Conservation (phyloP, 2,888 invertebrate genomes). For the Pristionchus mayeri region DNA sequence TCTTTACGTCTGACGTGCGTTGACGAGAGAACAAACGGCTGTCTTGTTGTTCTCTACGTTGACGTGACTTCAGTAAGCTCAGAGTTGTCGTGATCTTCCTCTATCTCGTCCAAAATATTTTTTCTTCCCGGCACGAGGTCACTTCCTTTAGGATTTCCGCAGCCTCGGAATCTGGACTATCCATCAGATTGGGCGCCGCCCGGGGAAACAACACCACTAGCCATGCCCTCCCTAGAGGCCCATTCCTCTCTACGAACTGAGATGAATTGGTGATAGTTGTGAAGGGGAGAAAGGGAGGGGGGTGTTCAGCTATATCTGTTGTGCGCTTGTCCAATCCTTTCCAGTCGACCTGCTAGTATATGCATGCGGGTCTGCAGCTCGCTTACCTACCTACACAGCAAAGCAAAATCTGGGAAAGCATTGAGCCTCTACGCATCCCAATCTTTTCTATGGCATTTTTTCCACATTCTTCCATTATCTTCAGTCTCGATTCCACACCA, state of each 20-base stretch:
- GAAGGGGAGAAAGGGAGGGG: not conserved
- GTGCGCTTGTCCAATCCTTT: too few relatives aligned
- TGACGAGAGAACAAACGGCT: not conserved
- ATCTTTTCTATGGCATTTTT: too few relatives aligned
- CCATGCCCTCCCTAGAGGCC: not conserved
- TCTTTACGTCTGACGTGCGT: not conserved
- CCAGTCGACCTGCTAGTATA: too few relatives aligned
- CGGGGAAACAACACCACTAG: not conserved
- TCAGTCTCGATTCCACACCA: not conserved
- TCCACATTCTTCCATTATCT: too few relatives aligned
- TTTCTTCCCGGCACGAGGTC: not conserved
- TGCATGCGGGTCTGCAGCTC: too few relatives aligned
- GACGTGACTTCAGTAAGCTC: not conserved
- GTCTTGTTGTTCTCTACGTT: not conserved
- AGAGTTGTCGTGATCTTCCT: not conserved
- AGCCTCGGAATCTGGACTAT: not conserved
- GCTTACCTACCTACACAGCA: too few relatives aligned
- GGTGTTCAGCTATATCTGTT: too few relatives aligned
- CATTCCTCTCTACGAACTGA: not conserved
- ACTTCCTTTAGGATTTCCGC: not conserved
- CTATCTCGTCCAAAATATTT: not conserved
- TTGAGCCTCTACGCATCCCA: too few relatives aligned
- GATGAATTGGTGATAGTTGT: conserved; percentile 32
- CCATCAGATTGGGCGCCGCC: not conserved
- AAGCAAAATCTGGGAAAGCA: too few relatives aligned